These are phyloP conservation scores for Coendou prehensilis DNA, from an alignment of 2,797 vertebrate species.

Conservation along the genomic window DNA sequence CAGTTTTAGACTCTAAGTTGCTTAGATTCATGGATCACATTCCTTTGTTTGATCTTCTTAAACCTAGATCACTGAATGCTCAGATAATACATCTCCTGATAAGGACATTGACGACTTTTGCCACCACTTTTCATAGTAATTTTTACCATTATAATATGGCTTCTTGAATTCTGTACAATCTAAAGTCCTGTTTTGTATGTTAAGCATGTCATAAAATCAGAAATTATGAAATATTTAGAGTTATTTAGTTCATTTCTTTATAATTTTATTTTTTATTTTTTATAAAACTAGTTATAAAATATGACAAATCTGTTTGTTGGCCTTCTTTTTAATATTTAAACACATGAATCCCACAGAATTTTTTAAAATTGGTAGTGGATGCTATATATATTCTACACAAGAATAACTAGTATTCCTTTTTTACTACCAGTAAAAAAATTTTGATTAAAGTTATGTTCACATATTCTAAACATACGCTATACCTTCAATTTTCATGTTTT, in stretches of 20 bases:
- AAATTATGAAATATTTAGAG: neutral
- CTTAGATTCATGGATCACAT: conserved; percentile 37
- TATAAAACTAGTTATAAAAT: conserved; percentile 44
- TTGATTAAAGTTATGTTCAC: conserved; percentile 19
- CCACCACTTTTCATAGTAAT: neutral
- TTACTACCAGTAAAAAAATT: conserved; percentile 48
- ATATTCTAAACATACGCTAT: neutral
- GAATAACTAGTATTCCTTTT: conserved; percentile 52
- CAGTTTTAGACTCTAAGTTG: conserved; percentile 46
- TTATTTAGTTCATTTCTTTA: neutral
- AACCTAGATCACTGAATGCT: conserved; percentile 1
- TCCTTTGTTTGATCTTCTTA: conserved; percentile 63
- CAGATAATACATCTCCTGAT: conserved; percentile 1
- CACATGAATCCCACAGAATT: neutral
- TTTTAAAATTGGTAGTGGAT: neutral
- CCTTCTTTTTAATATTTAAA: conserved; percentile 45
- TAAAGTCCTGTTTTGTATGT: neutral
- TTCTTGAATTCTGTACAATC: conserved; percentile 35
- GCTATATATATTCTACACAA: neutral
- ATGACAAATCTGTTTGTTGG: conserved; percentile 19
- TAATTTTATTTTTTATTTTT: conserved; percentile 1
- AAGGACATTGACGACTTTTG: conserved; percentile 26
- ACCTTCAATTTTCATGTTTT: neutral
- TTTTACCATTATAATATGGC: neutral
- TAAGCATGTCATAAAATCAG: conserved; percentile 32